These are phyloP conservation scores for Laticauda laticaudata DNA, from an alignment of 2,113 vertebrate genomes.

Conservation along the genomic window DNA sequence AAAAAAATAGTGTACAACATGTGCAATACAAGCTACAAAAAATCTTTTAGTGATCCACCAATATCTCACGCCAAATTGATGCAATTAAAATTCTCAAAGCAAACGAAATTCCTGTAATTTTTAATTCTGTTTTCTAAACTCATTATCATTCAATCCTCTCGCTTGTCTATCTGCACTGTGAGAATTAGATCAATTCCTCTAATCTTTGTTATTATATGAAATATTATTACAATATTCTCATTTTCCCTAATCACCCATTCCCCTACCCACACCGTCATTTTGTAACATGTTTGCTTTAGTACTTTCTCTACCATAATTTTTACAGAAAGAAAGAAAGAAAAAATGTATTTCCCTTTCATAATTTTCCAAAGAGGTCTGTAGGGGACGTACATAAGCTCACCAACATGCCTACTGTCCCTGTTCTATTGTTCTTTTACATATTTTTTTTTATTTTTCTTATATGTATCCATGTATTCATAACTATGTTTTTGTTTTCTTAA, in stretches of 20 bases:
- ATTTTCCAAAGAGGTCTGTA: too few relatives aligned
- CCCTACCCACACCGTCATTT: not conserved
- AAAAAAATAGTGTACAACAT: too few relatives aligned
- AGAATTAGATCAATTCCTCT: slow-evolving; percentile 14
- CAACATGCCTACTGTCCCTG: too few relatives aligned
- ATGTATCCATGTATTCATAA: too few relatives aligned
- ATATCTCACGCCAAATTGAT: not conserved
- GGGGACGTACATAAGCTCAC: too few relatives aligned
- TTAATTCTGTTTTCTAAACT: slow-evolving; percentile 25
- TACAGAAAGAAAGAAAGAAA: not conserved
- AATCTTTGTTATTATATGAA: slow-evolving; percentile 19
- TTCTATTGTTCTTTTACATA: too few relatives aligned
- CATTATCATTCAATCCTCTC: slow-evolving; percentile 25
- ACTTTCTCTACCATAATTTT: not conserved
- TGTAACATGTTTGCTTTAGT: not conserved
- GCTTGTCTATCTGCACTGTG: not conserved
- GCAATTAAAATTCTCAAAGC: slow-evolving; percentile 4
- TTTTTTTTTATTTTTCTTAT: too few relatives aligned
- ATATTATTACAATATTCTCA: slow-evolving; percentile 11
- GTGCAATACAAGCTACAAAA: too few relatives aligned
- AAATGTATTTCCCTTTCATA: not conserved
- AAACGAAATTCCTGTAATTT: slow-evolving; percentile 10
- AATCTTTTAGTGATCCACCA: not conserved
- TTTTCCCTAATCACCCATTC: not conserved
- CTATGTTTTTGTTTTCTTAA: too few relatives aligned